Conservation (phyloP, 2,797 vertebrate genomes). For the Antrozous pallidus region DNA sequence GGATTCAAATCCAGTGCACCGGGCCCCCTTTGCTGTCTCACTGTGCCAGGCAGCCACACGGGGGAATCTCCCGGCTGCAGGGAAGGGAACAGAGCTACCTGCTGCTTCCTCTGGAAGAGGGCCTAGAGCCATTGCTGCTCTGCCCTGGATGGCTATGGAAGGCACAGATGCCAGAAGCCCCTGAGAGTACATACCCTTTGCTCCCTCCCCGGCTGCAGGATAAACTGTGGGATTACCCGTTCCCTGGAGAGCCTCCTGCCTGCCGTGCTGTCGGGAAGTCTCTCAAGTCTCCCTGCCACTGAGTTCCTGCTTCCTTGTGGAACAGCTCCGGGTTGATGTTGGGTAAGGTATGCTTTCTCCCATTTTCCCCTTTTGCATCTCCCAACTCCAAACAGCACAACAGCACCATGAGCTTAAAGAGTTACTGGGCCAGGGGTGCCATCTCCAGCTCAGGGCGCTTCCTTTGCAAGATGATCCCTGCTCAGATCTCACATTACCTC, state of each 20-base stretch:
- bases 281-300: neutral
- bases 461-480: conserved; percentile 69
- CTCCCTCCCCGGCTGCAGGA: neutral
- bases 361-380: neutral
- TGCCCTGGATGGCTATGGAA: neutral
- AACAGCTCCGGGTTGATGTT: neutral
- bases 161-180: neutral
- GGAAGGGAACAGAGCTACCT: neutral
- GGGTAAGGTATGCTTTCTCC: neutral
- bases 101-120: neutral
- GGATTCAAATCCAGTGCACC: neutral
- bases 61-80: neutral
- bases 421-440: conserved; percentile 60
- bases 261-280: neutral
- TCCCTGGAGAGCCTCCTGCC: neutral
- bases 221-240: neutral
- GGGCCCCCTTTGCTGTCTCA: neutral
- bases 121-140: neutral
- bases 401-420: neutral
- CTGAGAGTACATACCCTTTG: neutral
- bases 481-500: conserved; percentile 71
- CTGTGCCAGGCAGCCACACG: neutral
- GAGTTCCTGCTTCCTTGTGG: neutral
- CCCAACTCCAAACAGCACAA: neutral
- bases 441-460: conserved; percentile 58